phyloP scores from a whole-genome alignment of 2,797 vertebrate species.

The Chelonia mydas region DNA sequence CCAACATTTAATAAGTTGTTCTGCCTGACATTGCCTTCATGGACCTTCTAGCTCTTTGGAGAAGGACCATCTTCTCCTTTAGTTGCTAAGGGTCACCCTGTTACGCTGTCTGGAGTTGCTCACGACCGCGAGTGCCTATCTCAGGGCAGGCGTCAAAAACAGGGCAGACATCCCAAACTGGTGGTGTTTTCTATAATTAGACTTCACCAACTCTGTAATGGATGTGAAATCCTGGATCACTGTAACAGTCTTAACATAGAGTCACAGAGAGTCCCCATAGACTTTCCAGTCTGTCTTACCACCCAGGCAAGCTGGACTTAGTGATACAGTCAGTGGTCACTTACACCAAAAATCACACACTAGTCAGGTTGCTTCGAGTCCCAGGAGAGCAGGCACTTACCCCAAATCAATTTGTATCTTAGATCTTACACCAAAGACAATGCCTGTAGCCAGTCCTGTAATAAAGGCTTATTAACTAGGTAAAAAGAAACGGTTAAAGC shows the following conservation, averaged over 20 bases:
- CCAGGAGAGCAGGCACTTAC: neutral
- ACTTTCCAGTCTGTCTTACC: neutral
- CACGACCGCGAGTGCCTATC: neutral
- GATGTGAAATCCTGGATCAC: neutral
- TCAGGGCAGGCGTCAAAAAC: neutral
- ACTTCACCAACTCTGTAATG: neutral
- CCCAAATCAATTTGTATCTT: neutral
- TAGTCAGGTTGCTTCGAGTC: neutral
- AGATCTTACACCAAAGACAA: neutral
- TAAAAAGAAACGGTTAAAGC: neutral
- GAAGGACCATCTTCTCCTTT: neutral
- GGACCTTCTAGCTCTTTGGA: neutral
- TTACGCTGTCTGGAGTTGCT: neutral
- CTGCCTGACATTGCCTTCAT: neutral
- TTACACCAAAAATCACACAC: neutral
- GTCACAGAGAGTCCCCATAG: neutral
- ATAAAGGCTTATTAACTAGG: neutral
- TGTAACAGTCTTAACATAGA: neutral
- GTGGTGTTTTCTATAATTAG: neutral
- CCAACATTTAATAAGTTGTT: neutral
- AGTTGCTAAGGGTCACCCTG: neutral
- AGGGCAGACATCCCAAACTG: neutral
- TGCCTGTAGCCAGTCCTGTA: neutral
- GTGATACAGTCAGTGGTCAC: neutral
- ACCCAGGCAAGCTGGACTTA: neutral